Percentiles rank a stretch among this genome's conserved stretches.
phyloP scores from a whole-genome alignment of 2,888 invertebrate species.

The Apantesis nais region DNA sequence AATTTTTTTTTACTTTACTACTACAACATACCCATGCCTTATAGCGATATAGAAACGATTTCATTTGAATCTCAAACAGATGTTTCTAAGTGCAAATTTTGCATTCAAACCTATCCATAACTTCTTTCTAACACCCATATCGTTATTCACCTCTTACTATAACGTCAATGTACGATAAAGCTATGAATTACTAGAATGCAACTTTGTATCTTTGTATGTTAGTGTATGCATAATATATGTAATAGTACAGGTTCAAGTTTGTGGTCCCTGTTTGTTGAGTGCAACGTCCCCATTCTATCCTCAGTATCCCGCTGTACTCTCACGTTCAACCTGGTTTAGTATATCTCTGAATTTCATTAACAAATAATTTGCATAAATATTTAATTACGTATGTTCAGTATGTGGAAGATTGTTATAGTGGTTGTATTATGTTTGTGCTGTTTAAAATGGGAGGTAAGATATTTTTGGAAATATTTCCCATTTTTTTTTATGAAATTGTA shows the following conservation, averaged over 20 bases:
- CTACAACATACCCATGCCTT: background rate
- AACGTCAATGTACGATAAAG: background rate
- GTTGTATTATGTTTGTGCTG: slow-evolving; percentile 33
- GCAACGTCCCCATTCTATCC: slow-evolving; percentile 70
- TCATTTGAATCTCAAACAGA: background rate
- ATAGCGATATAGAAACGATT: background rate
- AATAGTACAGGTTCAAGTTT: slow-evolving; percentile 52
- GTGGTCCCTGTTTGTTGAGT: slow-evolving; percentile 52
- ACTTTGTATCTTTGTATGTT: slow-evolving; percentile 12
- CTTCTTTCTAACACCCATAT: background rate
- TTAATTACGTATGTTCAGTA: slow-evolving; percentile 17
- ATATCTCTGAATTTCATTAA: slow-evolving; percentile 12
- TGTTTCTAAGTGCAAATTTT: background rate
- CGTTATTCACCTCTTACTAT: background rate
- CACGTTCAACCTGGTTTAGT: slow-evolving; percentile 38
- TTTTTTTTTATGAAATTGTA: background rate
- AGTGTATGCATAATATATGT: slow-evolving; percentile 31
- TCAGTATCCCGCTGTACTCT: slow-evolving; percentile 56
- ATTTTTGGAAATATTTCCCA: no score
- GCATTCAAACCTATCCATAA: background rate
- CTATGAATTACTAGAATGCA: background rate
- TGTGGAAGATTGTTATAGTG: slow-evolving; percentile 40
- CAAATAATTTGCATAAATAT: slow-evolving; percentile 6
- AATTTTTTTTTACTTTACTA: background rate
- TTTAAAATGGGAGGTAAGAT: slow-evolving; percentile 40